Conservation (phyloP, 2,113 vertebrate species). For the Todiramphus chloris region DNA sequence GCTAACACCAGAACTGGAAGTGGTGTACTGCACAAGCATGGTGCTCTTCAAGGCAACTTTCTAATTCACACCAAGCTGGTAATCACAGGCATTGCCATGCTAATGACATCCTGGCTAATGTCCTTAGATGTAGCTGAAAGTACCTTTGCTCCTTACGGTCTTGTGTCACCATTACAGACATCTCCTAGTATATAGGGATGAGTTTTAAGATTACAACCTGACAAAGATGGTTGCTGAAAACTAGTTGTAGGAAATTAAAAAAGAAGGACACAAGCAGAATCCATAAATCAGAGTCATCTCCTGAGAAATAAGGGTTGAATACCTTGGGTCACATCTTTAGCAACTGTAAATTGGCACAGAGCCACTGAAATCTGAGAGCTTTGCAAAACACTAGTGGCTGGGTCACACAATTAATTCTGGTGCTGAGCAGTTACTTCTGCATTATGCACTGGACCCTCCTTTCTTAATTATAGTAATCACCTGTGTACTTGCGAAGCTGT, state of each 20-base stretch:
- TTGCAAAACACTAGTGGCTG: accelerated
- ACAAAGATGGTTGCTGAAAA: not conserved
- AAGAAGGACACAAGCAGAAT: not conserved
- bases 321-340: not conserved
- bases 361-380: not conserved
- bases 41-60: not conserved
- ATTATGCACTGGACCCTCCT: not conserved
- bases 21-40: not conserved
- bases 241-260: not conserved
- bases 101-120: not conserved
- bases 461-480: not conserved
- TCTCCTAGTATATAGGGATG: not conserved
- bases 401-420: not conserved
- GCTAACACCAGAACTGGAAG: not conserved
- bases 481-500: not conserved
- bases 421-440: not conserved
- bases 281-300: not conserved
- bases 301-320: not conserved
- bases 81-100: accelerated
- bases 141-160: not conserved
- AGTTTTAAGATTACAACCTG: not conserved
- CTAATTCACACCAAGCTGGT: not conserved
- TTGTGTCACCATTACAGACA: not conserved
- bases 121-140: not conserved
- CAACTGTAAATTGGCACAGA: not conserved